Evolutionary conservation across 2,797 vertebrate species (phyloP), one percentile per base, ranked within the genome.

Genomic region (Enteromius trimaculatus): DNA sequence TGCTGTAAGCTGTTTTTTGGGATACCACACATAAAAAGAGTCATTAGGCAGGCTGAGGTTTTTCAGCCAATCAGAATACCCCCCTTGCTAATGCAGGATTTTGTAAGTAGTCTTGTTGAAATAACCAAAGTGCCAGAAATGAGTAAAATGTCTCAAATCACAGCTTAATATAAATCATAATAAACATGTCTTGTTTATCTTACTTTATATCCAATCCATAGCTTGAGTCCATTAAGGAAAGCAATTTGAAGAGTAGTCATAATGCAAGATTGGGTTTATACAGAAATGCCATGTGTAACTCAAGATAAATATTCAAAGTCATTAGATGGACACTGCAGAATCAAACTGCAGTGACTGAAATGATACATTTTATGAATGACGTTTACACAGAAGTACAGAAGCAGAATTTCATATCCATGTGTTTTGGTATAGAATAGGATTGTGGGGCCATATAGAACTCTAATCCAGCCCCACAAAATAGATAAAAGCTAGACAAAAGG

Each of bases 391-490:
- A 79, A 23, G 47, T n/a, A 16, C 1, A 23, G 19, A n/a, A 79
- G 29, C 3, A 64, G n/a, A 10, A 51, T 68, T 44, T 3, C 11
- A 17, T 26, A 23, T 58, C 29, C 31, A 44, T 77, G 16, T 62
- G 39, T 29, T 62, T 64, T 29, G 55, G 9, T 77, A 47, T 29
- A 14, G 17, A 62, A 31, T 47, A 64, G 39, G 75, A 64, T 62
- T 17, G 31, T 60, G 3, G 2, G 55, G 39, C 39, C 58, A 77
- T 64, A 29, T 47, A 62, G 5, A 44, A 44, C 23, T 64, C 39
- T 39, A 77, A 85, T 60, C 47, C 75, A 29, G 82, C 77, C 70
- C 75, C 55, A 66, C 82, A 84, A 72, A 81, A 62, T 21, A 60
- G 75, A 77, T 39, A 75, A 39, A 75, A 49, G 70, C 21, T 23